phyloP scores from a whole-genome alignment of 2,888 invertebrate species.

The Perizoma affinitatum region DNA sequence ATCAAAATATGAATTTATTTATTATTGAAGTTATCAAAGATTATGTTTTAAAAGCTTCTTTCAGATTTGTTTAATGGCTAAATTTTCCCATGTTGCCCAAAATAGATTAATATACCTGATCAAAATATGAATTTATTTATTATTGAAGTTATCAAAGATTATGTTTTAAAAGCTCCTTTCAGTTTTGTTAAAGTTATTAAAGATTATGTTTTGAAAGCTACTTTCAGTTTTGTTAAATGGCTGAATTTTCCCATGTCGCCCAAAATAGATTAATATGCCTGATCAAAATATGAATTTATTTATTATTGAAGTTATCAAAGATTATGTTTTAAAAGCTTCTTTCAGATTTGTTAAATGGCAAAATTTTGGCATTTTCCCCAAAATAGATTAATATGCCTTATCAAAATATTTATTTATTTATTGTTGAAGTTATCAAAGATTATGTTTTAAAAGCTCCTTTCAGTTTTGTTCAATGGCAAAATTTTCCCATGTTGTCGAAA shows the following conservation, averaged over 20 bases:
- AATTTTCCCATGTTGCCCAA: slow-evolving; percentile 54
- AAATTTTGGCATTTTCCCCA: slow-evolving; percentile 52
- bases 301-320: background rate
- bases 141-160: too few relatives aligned
- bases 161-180: too few relatives aligned
- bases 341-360: slow-evolving; percentile 44
- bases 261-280: slow-evolving; percentile 45
- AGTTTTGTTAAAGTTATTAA: too few relatives aligned
- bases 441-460: too few relatives aligned
- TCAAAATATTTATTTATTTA: background rate
- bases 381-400: slow-evolving; percentile 44
- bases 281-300: background rate
- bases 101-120: slow-evolving; percentile 42
- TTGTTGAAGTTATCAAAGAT: too few relatives aligned
- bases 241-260: slow-evolving; percentile 53
- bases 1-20: background rate
- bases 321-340: background rate
- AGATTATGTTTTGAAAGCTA: too few relatives aligned
- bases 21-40: background rate
- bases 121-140: background rate
- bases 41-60: background rate
- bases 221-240: too few relatives aligned
- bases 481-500: slow-evolving; percentile 55
- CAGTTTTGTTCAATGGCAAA: slow-evolving; percentile 45
- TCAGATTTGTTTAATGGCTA: slow-evolving; percentile 44